Evolutionary conservation across 2,797 vertebrate genomes (phyloP).

Genomic region (Darevskia nairensis): DNA sequence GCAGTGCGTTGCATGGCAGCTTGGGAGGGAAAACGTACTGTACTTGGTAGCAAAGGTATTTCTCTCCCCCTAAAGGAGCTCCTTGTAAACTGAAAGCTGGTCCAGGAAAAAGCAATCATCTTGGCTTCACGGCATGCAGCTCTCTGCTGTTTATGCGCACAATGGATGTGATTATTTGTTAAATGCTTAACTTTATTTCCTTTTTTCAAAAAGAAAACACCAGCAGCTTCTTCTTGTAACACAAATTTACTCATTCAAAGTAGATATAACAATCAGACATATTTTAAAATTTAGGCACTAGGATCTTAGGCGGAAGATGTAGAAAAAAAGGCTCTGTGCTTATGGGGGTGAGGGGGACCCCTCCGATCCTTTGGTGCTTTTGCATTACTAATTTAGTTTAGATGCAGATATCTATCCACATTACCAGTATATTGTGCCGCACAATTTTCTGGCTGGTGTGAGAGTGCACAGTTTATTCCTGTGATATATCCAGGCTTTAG

Average conservation of each 20-base stretch:
- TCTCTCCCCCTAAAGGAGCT: background rate
- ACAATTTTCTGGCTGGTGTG: background rate
- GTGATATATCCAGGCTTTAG: slow-evolving; percentile 8
- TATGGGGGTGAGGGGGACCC: too few relatives aligned
- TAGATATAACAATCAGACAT: background rate
- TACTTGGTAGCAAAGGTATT: background rate
- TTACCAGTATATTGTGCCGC: background rate
- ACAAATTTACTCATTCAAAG: background rate
- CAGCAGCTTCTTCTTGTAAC: too few relatives aligned
- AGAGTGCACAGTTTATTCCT: background rate
- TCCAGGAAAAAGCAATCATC: background rate
- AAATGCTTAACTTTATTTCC: background rate
- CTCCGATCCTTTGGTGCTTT: background rate
- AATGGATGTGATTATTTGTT: background rate
- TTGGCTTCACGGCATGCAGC: background rate
- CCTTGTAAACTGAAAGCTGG: background rate
- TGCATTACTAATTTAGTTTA: background rate
- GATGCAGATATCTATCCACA: background rate
- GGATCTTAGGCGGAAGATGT: background rate
- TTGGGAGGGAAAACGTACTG: background rate
- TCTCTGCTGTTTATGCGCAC: background rate
- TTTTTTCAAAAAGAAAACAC: too few relatives aligned
- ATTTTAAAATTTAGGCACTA: background rate
- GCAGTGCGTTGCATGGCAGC: background rate
- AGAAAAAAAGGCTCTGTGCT: background rate